Base-by-base conservation (phyloP, 2,113 vertebrate genomes). In the Azemiops feae region DNA sequence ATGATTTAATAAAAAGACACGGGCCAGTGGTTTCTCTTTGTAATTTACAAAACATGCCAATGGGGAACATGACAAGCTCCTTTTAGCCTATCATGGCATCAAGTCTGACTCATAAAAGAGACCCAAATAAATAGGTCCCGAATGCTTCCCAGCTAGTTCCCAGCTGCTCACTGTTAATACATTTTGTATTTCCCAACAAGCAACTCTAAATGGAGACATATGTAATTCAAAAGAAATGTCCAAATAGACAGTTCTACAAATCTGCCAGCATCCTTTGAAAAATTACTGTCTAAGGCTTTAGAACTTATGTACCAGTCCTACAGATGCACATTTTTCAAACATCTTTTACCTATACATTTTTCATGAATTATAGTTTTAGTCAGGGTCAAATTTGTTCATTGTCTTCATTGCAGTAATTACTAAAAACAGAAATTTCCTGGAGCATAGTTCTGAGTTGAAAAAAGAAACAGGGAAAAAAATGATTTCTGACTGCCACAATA, bases 111-210 rank as follows among this genome's bases (percentile, higher is more conserved):
- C 96, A 97, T 96, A 97, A 97, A 97, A 96, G 86, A 91, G 94
- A 95, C 94, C 94, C 95, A 94, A 94, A 97, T 93, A 97, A 97
- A 97, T 95, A 96, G 95, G 96, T 95, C 92, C 91, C 93, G 94
- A 97, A 95, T 93, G 93, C 93, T 54, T 97, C 96, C 96, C 97
- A 98, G 96, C 96, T 97, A 97, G 93, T 54, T 97, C 96, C 96
- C 97, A 98, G 96, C 97, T 97, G 98, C 96, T 97, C 97, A 97
- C 95, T 96, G 97, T 96, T 97, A 97, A 97, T 90, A 94, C 54
- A 94, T 94, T 95, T 96, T 93, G 93, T 93, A 96, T 93, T 96
- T 96, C 95, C 94, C 85, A 60, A 95, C 94, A 1, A 3, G 91
- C 94, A 96, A 53, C 94, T 95, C 95, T 95, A 95, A 97, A 97